Percentiles rank a stretch among this genome's conserved stretches.
phyloP scores from a whole-genome alignment of 2,113 vertebrate genomes.

The Anhinga anhinga region DNA sequence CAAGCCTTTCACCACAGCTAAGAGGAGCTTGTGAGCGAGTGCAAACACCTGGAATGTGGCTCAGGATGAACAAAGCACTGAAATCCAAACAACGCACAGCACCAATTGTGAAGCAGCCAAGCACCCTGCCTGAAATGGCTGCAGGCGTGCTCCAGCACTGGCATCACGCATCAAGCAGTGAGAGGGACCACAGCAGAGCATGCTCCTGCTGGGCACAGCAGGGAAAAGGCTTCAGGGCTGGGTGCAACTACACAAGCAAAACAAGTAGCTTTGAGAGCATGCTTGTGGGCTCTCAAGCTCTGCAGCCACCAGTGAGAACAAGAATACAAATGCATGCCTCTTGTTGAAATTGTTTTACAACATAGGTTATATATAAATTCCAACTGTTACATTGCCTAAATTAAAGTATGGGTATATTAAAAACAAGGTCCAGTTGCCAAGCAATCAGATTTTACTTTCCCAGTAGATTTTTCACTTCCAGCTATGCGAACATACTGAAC shows the following conservation, averaged over 20 bases:
- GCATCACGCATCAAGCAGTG: rapidly evolving
- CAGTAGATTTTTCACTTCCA: neutral
- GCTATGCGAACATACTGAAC: neutral
- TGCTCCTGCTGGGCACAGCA: neutral
- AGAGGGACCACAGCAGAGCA: neutral
- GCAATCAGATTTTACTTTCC: constrained; percentile 37
- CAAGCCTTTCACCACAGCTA: neutral
- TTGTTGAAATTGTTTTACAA: constrained; percentile 14
- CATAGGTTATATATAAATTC: constrained; percentile 17
- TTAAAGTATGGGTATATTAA: constrained; percentile 17
- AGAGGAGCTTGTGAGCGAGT: neutral
- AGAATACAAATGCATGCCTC: neutral
- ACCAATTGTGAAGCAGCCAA: neutral
- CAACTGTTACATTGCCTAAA: constrained; percentile 18
- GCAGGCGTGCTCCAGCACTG: neutral
- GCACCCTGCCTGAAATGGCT: neutral
- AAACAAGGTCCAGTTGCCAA: constrained; percentile 46
- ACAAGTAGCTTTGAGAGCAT: neutral
- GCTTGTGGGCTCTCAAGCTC: neutral
- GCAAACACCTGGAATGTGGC: neutral
- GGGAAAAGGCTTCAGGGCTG: neutral
- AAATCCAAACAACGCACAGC: neutral
- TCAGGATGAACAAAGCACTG: neutral
- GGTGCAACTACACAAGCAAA: neutral
- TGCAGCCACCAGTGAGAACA: neutral